phyloP scores from a whole-genome alignment of 2,888 invertebrate species.

The Amorpha juglandis region DNA sequence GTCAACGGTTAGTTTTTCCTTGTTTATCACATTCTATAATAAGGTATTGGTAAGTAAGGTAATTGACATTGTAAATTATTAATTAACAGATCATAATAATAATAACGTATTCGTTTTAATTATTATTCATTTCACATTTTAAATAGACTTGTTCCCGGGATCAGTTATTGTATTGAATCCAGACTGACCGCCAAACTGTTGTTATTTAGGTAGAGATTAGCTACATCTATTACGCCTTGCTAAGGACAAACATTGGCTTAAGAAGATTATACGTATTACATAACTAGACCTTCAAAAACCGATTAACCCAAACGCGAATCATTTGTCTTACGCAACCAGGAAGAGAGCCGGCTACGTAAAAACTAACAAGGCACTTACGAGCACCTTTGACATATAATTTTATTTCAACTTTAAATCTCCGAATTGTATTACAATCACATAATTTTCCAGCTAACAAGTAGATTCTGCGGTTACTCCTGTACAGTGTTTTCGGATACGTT shows the following conservation, averaged over 20 bases:
- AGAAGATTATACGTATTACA: constrained; percentile 8
- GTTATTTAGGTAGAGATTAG: neutral
- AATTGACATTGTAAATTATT: too few species aligned
- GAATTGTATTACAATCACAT: neutral
- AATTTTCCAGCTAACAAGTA: constrained; percentile 2
- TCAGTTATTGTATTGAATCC: neutral
- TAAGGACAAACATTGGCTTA: constrained; percentile 3
- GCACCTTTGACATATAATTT: neutral
- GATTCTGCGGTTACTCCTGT: neutral
- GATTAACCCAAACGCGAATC: neutral
- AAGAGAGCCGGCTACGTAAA: neutral
- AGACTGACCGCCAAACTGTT: neutral
- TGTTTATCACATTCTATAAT: neutral
- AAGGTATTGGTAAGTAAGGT: neutral
- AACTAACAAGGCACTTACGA: neutral
- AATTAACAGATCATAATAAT: neutral
- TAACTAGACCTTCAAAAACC: neutral
- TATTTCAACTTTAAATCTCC: neutral
- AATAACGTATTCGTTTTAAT: neutral
- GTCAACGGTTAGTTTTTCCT: neutral
- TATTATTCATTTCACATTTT: neutral
- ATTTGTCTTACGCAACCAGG: neutral
- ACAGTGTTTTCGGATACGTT: constrained; percentile 28
- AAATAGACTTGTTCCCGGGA: neutral
- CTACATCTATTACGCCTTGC: neutral